phyloP scores from a whole-genome alignment of 2,797 vertebrate genomes.

The Manis javanica region DNA sequence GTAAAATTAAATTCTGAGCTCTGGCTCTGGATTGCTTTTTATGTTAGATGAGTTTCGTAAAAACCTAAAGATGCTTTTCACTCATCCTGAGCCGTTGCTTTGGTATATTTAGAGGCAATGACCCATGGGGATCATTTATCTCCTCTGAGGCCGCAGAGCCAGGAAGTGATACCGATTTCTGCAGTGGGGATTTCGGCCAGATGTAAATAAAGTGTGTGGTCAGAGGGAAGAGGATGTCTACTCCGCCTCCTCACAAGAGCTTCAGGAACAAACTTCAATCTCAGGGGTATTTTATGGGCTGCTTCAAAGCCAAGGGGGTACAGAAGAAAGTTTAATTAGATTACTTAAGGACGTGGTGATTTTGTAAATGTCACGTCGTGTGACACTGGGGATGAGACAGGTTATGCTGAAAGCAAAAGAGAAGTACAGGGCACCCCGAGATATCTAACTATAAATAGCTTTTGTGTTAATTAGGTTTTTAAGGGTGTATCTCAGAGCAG shows the following conservation, averaged over 20 bases:
- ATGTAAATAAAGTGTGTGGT: slow-evolving; percentile 65
- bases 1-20: neutral
- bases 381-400: neutral
- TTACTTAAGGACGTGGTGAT: neutral
- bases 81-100: neutral
- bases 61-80: neutral
- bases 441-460: neutral
- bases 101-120: slow-evolving; percentile 46
- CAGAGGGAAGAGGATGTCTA: slow-evolving; percentile 11
- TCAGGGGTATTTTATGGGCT: neutral
- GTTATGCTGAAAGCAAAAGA: neutral
- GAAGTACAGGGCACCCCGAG: neutral
- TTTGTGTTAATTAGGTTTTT: neutral
- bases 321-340: neutral
- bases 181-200: neutral
- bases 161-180: slow-evolving; percentile 32
- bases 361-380: neutral
- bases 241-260: neutral
- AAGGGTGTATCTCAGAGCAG: neutral
- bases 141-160: neutral
- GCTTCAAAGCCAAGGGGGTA: neutral
- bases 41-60: neutral
- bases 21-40: neutral
- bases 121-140: slow-evolving; percentile 12
- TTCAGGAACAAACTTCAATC: neutral